Evolutionary conservation across 2,797 vertebrate genomes (phyloP).

Genomic region (Cynopterus sphinx): DNA sequence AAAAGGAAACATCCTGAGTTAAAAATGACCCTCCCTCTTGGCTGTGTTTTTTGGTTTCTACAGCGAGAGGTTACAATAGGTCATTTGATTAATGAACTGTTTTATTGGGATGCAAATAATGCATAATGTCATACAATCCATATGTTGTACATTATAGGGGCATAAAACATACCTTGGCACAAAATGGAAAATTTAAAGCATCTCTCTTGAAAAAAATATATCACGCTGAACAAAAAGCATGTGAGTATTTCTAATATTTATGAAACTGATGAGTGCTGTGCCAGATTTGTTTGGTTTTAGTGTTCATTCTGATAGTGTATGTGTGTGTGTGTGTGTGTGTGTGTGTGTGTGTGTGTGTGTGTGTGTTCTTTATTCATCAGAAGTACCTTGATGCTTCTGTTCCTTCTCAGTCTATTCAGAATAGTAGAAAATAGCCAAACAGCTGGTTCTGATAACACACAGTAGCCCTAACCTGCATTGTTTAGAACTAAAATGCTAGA

Average conservation of each 20-base stretch:
- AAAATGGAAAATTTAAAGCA: slow-evolving; percentile 82
- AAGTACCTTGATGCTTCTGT: slow-evolving; percentile 49
- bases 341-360: background rate
- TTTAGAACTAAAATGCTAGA: slow-evolving; percentile 33
- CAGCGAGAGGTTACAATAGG: slow-evolving; percentile 67
- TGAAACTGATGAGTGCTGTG: slow-evolving; percentile 77
- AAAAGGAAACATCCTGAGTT: slow-evolving; percentile 68
- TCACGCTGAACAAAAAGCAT: slow-evolving; percentile 72
- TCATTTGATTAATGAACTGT: slow-evolving; percentile 85
- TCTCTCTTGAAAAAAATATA: slow-evolving; percentile 79
- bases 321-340: background rate
- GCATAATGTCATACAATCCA: slow-evolving; percentile 80
- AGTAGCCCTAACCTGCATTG: background rate
- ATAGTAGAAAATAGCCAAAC: slow-evolving; percentile 10
- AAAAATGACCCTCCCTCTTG: slow-evolving; percentile 71
- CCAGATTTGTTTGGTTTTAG: slow-evolving; percentile 77
- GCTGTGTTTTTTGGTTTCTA: slow-evolving; percentile 74
- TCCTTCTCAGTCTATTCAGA: background rate
- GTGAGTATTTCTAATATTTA: slow-evolving; percentile 76
- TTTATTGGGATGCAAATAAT: slow-evolving; percentile 86
- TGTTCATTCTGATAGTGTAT: slow-evolving; percentile 57
- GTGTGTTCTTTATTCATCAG: slow-evolving; percentile 55
- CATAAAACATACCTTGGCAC: slow-evolving; percentile 83
- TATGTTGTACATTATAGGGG: slow-evolving; percentile 82
- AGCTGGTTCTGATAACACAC: slow-evolving; percentile 52